These are phyloP conservation scores for Pollenia angustigena DNA, from an alignment of 2,888 invertebrate genomes.

Conservation along the genomic window DNA sequence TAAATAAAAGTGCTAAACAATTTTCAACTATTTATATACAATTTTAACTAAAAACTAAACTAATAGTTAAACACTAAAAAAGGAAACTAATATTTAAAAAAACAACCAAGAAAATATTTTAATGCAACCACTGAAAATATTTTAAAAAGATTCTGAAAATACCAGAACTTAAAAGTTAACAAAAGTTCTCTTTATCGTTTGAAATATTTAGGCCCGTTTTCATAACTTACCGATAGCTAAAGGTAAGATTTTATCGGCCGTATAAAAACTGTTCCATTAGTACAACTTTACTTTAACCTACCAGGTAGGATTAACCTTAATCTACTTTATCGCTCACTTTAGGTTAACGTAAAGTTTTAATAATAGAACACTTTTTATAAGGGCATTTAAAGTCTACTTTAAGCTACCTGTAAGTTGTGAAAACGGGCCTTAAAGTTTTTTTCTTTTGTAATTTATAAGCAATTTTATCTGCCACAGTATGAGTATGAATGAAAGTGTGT, in stretches of 20 bases:
- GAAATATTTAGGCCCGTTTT: too few relatives aligned
- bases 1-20: constrained; percentile 68
- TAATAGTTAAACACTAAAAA: constrained; percentile 32
- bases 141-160: constrained; percentile 6
- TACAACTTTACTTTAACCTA: too few relatives aligned
- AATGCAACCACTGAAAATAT: constrained; percentile 8
- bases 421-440: too few relatives aligned
- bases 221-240: too few relatives aligned
- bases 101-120: neutral
- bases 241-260: too few relatives aligned
- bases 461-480: constrained; percentile 47
- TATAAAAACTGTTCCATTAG: too few relatives aligned
- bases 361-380: too few relatives aligned
- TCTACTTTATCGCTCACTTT: too few relatives aligned
- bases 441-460: constrained; percentile 34
- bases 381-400: too few relatives aligned
- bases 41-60: constrained; percentile 36
- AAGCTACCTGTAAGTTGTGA: too few relatives aligned
- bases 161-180: neutral
- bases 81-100: constrained; percentile 41
- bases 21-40: constrained; percentile 48
- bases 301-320: too few relatives aligned
- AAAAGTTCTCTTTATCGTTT: neutral
- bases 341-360: too few relatives aligned
- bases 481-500: constrained; percentile 17